Conservation (phyloP, 1,140 invertebrate genomes). For the Orchestia grillus region DNA sequence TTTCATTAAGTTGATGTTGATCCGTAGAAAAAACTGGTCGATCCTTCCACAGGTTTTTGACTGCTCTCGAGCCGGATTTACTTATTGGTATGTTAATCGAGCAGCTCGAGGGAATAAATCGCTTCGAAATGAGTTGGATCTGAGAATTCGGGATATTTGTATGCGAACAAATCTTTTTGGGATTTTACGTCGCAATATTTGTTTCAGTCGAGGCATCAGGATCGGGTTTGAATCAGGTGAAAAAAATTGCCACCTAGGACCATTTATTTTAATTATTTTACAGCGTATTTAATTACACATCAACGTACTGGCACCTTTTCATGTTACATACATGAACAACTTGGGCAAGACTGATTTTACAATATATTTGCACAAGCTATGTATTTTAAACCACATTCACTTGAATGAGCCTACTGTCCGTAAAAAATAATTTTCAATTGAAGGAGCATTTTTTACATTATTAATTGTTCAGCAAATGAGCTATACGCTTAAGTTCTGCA, state of each 20-base stretch:
- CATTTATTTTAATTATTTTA: background rate
- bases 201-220: background rate
- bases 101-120: background rate
- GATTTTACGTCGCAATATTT: background rate
- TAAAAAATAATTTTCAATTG: background rate
- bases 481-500: background rate
- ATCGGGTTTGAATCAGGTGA: background rate
- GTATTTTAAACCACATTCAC: background rate
- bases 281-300: background rate
- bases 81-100: background rate
- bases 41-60: background rate
- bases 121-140: background rate
- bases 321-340: too few species aligned
- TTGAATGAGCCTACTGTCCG: background rate
- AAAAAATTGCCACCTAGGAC: background rate
- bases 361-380: background rate
- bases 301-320: background rate
- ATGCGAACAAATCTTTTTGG: background rate
- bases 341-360: too few species aligned
- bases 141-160: background rate
- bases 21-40: background rate
- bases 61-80: background rate
- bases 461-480: background rate
- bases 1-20: background rate
- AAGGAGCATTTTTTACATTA: background rate